Conservation (phyloP, 1,140 invertebrate genomes). For the Tetramorium parvispinum region DNA sequence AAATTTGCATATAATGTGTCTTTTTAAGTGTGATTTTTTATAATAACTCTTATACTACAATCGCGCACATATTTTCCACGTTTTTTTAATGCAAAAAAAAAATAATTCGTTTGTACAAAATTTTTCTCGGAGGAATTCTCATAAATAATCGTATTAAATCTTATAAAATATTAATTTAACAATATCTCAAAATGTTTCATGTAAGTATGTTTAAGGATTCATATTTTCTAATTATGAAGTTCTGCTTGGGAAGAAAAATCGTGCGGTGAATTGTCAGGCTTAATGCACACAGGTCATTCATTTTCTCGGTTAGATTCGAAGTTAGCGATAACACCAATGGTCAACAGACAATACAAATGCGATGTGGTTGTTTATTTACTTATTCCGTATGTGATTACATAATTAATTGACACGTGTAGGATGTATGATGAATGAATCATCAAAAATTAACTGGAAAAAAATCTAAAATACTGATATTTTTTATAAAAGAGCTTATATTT, state of each 20-base stretch:
- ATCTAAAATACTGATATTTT: no score
- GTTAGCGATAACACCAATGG: not conserved
- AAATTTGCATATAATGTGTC: not conserved
- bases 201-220: not conserved
- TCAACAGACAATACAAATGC: not conserved
- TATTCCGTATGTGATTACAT: not conserved
- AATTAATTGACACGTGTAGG: not conserved
- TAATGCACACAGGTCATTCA: not conserved
- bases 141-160: not conserved
- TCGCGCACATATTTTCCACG: not conserved
- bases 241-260: conserved; percentile 5
- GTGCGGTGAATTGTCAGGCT: not conserved
- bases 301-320: conserved; percentile 17
- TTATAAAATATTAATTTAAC: not conserved
- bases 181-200: not conserved
- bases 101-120: not conserved
- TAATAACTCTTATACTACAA: not conserved
- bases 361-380: not conserved
- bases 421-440: not conserved
- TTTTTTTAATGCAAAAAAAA: not conserved
- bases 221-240: not conserved
- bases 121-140: not conserved
- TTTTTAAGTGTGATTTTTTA: not conserved
- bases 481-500: no score
- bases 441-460: no score